These are phyloP conservation scores for Anniella stebbinsi DNA, from an alignment of 2,797 vertebrate species.

Conservation along the genomic window DNA sequence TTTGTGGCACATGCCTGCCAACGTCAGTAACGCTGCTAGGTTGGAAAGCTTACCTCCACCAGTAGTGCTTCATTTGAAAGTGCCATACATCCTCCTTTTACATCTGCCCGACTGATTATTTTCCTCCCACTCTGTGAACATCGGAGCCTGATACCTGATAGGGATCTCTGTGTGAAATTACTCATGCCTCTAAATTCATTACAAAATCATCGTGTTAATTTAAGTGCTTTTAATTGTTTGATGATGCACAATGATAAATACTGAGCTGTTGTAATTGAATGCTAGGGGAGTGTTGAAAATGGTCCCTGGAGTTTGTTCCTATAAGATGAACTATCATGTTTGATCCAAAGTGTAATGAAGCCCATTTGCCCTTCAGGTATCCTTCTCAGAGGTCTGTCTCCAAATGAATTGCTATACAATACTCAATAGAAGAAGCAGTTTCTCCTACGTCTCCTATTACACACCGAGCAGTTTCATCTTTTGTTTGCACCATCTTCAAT, in stretches of 20 bases:
- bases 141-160: constrained; percentile 57
- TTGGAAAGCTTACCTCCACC: constrained; percentile 11
- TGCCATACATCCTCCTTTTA: neutral
- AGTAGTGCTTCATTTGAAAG: neutral
- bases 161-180: constrained; percentile 60
- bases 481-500: constrained; percentile 5
- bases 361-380: constrained; percentile 47
- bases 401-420: neutral
- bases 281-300: constrained; percentile 45
- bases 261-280: constrained; percentile 50
- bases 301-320: constrained; percentile 46
- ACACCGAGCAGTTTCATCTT: neutral
- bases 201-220: constrained; percentile 57
- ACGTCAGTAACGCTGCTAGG: neutral
- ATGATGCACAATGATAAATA: constrained; percentile 47
- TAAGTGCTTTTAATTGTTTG: constrained; percentile 63
- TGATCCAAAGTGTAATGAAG: constrained; percentile 51
- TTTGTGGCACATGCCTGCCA: no score
- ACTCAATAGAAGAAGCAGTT: neutral
- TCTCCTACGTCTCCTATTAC: constrained; percentile 27
- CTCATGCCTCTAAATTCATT: constrained; percentile 60
- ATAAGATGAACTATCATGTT: constrained; percentile 45
- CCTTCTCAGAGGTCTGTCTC: constrained; percentile 13
- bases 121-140: neutral
- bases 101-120: constrained; percentile 7